These are phyloP conservation scores for Drosophila dives DNA, from an alignment of 2,888 invertebrate species.

Conservation along the genomic window DNA sequence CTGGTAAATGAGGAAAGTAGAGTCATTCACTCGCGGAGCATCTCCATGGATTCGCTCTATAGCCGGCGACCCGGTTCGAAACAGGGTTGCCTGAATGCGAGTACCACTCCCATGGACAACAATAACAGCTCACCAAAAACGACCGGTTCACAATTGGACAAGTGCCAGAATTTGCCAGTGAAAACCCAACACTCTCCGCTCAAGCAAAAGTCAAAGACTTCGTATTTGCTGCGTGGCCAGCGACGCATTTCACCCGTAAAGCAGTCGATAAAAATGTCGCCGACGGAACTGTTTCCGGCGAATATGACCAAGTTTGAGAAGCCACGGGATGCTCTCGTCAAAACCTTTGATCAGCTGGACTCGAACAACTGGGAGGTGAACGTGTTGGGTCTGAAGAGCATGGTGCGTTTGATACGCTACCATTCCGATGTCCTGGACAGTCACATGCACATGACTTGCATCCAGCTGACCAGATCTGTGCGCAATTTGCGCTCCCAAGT, in stretches of 20 bases:
- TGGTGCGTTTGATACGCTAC: slow-evolving; percentile 89
- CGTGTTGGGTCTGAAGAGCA: slow-evolving; percentile 89
- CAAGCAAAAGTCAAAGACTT: slow-evolving; percentile 83
- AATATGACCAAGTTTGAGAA: slow-evolving; percentile 87
- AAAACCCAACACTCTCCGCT: slow-evolving; percentile 72
- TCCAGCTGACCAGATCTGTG: slow-evolving; percentile 91
- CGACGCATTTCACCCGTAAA: slow-evolving; percentile 82
- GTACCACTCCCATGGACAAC: slow-evolving; percentile 77
- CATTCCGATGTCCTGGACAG: slow-evolving; percentile 87
- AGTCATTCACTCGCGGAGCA: slow-evolving; percentile 52
- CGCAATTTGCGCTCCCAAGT: slow-evolving; percentile 97
- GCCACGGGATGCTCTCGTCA: slow-evolving; percentile 88
- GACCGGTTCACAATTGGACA: slow-evolving; percentile 63
- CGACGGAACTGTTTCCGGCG: slow-evolving; percentile 80
- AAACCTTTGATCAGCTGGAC: slow-evolving; percentile 89
- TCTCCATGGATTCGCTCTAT: slow-evolving; percentile 80
- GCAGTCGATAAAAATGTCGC: slow-evolving; percentile 80
- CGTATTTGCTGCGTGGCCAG: slow-evolving; percentile 80
- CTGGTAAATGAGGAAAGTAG: slow-evolving; percentile 26
- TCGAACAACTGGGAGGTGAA: slow-evolving; percentile 92
- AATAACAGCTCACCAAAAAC: slow-evolving; percentile 79
- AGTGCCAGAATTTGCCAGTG: slow-evolving; percentile 7
- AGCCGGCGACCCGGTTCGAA: slow-evolving; percentile 63
- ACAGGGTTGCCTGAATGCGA: slow-evolving; percentile 58
- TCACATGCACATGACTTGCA: slow-evolving; percentile 89